phyloP scores from a whole-genome alignment of 2,113 vertebrate species.

The Dasyprocta punctata region DNA sequence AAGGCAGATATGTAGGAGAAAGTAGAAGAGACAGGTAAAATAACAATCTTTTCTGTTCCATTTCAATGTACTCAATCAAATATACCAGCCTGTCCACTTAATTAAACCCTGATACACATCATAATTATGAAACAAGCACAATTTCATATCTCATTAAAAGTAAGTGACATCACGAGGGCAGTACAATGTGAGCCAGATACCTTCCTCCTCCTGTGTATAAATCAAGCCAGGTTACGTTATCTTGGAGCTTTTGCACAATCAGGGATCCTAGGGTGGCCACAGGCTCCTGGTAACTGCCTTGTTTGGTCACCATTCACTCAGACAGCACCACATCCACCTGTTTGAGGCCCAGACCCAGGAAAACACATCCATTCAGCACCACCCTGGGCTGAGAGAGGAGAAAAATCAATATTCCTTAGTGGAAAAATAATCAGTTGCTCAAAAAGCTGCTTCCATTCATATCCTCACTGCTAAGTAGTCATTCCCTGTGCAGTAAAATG shows the following conservation, averaged over 20 bases:
- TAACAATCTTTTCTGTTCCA: neutral
- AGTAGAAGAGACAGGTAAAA: neutral
- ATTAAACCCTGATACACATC: constrained; percentile 69
- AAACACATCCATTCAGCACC: neutral
- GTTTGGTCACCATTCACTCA: neutral
- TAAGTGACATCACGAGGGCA: constrained; percentile 27
- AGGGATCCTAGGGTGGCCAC: neutral
- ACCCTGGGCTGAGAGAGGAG: neutral
- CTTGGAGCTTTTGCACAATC: neutral
- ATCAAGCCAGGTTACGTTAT: neutral
- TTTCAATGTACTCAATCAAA: neutral
- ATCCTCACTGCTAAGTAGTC: constrained; percentile 15
- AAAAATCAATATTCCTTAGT: constrained; percentile 66
- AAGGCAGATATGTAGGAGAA: neutral
- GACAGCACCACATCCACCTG: neutral
- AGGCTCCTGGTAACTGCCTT: neutral
- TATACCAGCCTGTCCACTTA: neutral
- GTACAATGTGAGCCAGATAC: neutral
- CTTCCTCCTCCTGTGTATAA: constrained; percentile 1
- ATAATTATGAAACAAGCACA: constrained; percentile 73
- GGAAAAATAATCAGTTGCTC: constrained; percentile 32
- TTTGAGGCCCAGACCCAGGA: neutral
- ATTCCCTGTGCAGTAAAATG: neutral
- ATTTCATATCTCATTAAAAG: constrained; percentile 64
- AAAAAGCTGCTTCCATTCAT: constrained; percentile 56